Evolutionary conservation across 2,113 vertebrate species (phyloP), one percentile per base, ranked within the genome.

Genomic region (Pteruthius melanotis): DNA sequence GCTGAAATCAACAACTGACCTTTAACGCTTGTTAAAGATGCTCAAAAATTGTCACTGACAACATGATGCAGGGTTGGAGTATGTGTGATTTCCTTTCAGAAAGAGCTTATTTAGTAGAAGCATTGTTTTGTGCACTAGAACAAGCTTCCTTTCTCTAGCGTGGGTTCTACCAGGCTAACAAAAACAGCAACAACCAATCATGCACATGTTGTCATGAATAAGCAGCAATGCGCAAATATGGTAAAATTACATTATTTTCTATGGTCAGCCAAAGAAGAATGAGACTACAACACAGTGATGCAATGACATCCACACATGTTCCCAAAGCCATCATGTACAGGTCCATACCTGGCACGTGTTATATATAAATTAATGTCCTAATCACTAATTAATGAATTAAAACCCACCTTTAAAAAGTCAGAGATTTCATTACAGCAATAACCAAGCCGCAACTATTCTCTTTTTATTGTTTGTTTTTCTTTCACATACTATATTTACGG

Each of bases 401-500:
- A 79, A 52, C 21, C 26, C 31, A 85, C 23, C 50, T n/a, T 27
- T 10, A 79, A 83, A 24, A 53, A 11, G 68, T 6, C 7, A 60
- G 15, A 33, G 2, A 33, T 66, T 53, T 77, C 18, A 59, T 15
- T n/a, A 78, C 3, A 44, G 15, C n/a, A 84, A 79, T 7, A 76
- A 20, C 11, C 37, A 47, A 4, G 17, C 21, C 8, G 23, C 19
- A 64, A 2, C 4, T 37, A 27, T 11, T 44, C 17, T n/a, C 22
- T n/a, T 64, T 79, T 60, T 11, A 44, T 23, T 13, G 16, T 9
- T 57, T 10, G 9, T 13, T 52, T 52, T 37, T 11, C 6, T 50
- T 61, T 54, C 26, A 33, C 7, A 4, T 0, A 15, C 2, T 33
- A 40, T 6, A 3, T 75, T 56, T 28, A 45, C 5, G 17, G 2